Percentiles rank a stretch among this genome's conserved stretches.
Evolutionary conservation across 2,888 invertebrate genomes (phyloP).

Genomic region (Drosophila hamatofila): DNA sequence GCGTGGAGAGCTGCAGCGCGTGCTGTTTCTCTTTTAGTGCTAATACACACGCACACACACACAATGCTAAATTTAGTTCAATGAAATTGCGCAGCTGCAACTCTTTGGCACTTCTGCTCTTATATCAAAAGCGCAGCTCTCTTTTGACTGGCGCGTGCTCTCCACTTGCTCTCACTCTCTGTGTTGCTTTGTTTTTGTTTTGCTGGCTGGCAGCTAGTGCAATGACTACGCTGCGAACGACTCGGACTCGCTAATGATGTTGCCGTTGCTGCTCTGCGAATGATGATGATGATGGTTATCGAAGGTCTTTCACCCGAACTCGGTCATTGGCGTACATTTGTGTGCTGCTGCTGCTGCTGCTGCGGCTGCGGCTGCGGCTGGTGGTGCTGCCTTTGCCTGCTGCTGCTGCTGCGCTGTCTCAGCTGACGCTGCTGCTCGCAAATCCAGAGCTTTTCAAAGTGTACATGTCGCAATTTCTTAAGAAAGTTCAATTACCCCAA

Average conservation of each 20-base stretch:
- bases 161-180: constrained; percentile 26
- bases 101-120: constrained; percentile 57
- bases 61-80: constrained; percentile 72
- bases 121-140: constrained; percentile 18
- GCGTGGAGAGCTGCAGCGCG: constrained; percentile 29
- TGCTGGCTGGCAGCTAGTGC: constrained; percentile 65
- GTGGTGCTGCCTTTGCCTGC: constrained; percentile 40
- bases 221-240: constrained; percentile 67
- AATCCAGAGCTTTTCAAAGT: constrained; percentile 85
- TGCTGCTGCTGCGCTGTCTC: constrained; percentile 45
- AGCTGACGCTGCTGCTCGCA: constrained; percentile 76
- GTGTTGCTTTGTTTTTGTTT: constrained; percentile 71
- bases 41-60: constrained; percentile 46
- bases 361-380: constrained; percentile 51
- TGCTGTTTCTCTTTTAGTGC: constrained; percentile 46
- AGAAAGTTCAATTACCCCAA: constrained; percentile 85
- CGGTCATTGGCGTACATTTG: constrained; percentile 86
- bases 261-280: constrained; percentile 76
- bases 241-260: constrained; percentile 68
- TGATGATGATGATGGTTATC: constrained; percentile 85
- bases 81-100: constrained; percentile 62
- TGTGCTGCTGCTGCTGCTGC: constrained; percentile 70
- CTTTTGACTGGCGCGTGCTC: constrained; percentile 9
- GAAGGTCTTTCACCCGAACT: constrained; percentile 86
- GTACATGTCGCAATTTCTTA: constrained; percentile 85